These are phyloP conservation scores for Aptenodytes forsteri DNA, from an alignment of 2,113 vertebrate genomes.

Conservation along the genomic window DNA sequence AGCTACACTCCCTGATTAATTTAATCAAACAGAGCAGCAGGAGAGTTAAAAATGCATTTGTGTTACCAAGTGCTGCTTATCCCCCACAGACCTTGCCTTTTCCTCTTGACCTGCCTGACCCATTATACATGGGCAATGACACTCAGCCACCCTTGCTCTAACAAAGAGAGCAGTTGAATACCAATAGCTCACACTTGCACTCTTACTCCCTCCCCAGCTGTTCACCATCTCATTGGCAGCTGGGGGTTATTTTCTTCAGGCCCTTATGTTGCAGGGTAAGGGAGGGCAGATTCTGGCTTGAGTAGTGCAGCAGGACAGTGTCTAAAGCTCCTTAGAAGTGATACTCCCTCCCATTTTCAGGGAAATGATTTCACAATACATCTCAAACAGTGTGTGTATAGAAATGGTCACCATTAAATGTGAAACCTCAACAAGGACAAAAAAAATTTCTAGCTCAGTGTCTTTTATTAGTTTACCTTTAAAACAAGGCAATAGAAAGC, in stretches of 20 bases:
- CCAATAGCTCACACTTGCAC: not conserved
- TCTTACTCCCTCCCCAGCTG: too few species aligned
- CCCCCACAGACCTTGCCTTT: not conserved
- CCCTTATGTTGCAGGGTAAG: accelerated
- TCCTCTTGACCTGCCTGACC: not conserved
- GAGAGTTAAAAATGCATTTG: not conserved
- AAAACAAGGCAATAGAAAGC: too few species aligned
- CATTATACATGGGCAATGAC: not conserved
- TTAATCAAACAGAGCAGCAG: not conserved
- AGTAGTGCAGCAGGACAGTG: too few species aligned
- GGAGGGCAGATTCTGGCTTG: not conserved
- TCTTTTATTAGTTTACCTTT: not conserved
- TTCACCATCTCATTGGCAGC: not conserved
- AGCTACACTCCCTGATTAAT: too few species aligned
- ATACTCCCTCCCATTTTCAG: accelerated
- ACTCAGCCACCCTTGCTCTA: not conserved
- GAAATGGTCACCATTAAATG: accelerated
- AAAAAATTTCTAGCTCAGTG: accelerated
- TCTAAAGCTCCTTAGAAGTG: not conserved
- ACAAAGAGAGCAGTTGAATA: too few species aligned
- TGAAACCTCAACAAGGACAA: not conserved
- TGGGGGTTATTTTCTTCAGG: too few species aligned
- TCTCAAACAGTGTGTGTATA: accelerated
- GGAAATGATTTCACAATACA: accelerated
- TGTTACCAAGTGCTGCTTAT: too few species aligned